phyloP scores from a whole-genome alignment of 2,797 vertebrate species.

The Bradypodion pumilum region DNA sequence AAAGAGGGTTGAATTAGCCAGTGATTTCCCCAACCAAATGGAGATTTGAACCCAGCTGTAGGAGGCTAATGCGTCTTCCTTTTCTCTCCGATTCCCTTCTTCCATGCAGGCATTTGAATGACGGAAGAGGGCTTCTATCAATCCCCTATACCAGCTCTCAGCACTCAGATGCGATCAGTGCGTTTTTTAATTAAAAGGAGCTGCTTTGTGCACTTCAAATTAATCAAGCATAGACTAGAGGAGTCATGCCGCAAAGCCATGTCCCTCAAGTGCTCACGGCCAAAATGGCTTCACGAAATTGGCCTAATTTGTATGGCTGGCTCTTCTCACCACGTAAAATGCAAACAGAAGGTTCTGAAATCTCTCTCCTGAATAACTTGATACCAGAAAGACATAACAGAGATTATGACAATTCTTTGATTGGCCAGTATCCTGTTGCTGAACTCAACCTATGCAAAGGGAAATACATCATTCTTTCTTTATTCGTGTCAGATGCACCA shows the following conservation, averaged over 20 bases:
- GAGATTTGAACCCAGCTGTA: too few species aligned
- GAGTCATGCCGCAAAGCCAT: too few species aligned
- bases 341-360: neutral
- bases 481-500: too few species aligned
- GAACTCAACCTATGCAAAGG: too few species aligned
- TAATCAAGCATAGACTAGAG: slow-evolving; percentile 7
- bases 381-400: too few species aligned
- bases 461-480: too few species aligned
- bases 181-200: slow-evolving; percentile 29
- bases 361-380: too few species aligned
- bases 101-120: neutral
- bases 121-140: neutral
- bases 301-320: neutral
- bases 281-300: neutral
- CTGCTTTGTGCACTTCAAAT: slow-evolving; percentile 19
- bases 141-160: neutral
- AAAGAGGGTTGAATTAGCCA: too few species aligned
- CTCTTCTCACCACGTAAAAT: neutral
- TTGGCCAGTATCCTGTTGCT: too few species aligned
- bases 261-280: neutral
- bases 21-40: too few species aligned
- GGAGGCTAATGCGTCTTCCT: too few species aligned
- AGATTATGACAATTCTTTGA: too few species aligned
- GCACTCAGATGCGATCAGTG: slow-evolving; percentile 8
- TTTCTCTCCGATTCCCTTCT: neutral